phyloP scores from a whole-genome alignment of 2,888 invertebrate genomes.

The Conomelus anceps region DNA sequence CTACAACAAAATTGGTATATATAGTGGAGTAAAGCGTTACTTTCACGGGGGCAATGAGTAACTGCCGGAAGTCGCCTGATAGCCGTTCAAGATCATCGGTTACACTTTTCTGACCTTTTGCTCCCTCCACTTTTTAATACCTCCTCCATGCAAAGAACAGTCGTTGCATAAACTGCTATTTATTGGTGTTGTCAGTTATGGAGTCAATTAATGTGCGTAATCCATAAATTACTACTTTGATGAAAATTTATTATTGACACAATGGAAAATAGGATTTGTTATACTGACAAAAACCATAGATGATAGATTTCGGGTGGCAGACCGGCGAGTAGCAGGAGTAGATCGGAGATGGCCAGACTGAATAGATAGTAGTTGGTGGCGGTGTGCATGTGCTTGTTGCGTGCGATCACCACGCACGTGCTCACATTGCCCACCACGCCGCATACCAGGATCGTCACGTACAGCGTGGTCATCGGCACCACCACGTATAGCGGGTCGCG shows the following conservation, averaged over 20 bases:
- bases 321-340: constrained; percentile 65
- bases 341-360: constrained; percentile 69
- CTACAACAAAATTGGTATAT: too few relatives aligned
- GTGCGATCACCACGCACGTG: constrained; percentile 70
- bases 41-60: too few relatives aligned
- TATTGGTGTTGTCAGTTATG: too few relatives aligned
- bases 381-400: constrained; percentile 74
- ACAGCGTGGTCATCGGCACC: constrained; percentile 60
- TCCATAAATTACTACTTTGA: too few relatives aligned
- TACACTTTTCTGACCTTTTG: too few relatives aligned
- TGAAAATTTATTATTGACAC: background rate
- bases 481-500: constrained; percentile 55
- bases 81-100: too few relatives aligned
- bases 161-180: too few relatives aligned
- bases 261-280: background rate
- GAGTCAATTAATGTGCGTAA: too few relatives aligned
- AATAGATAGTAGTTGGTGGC: constrained; percentile 79
- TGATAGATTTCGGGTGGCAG: constrained; percentile 72
- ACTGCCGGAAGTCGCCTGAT: too few relatives aligned
- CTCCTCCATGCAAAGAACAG: too few relatives aligned
- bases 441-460: constrained; percentile 60
- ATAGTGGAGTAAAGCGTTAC: too few relatives aligned
- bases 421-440: constrained; percentile 72
- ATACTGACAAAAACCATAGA: constrained; percentile 57
- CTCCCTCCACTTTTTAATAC: too few relatives aligned